These are phyloP conservation scores for Drosophila birchii DNA, from an alignment of 2,888 invertebrate genomes.

Conservation along the genomic window DNA sequence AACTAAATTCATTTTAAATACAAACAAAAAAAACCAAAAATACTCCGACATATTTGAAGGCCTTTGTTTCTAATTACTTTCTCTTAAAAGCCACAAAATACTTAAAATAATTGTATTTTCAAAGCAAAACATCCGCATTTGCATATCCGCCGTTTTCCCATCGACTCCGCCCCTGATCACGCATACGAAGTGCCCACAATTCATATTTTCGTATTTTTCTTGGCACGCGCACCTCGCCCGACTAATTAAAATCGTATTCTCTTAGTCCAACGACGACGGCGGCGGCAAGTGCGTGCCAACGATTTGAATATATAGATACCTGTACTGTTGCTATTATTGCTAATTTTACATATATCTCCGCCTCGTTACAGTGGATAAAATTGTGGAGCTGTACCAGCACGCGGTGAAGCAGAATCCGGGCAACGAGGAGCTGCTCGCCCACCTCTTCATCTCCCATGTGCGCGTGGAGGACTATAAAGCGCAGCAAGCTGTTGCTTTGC, in stretches of 20 bases:
- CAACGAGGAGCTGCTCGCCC: conserved; percentile 96
- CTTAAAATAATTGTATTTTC: background rate
- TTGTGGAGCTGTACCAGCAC: conserved; percentile 94
- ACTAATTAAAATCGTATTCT: conserved; percentile 63
- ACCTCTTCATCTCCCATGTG: conserved; percentile 98
- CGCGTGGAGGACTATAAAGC: conserved; percentile 94
- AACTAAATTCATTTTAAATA: background rate
- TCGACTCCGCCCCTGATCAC: conserved; percentile 14
- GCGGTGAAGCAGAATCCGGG: conserved; percentile 93
- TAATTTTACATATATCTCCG: conserved; percentile 22
- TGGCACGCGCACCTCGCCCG: conserved; percentile 64
- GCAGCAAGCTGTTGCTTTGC: conserved; percentile 95
- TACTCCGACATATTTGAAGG: background rate
- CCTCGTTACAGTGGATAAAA: conserved; percentile 90
- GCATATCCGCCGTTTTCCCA: conserved; percentile 10
- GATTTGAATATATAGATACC: conserved; percentile 33
- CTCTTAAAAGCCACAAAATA: background rate
- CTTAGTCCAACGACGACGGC: conserved; percentile 52
- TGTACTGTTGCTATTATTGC: conserved; percentile 25
- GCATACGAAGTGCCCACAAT: conserved; percentile 37
- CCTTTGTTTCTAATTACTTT: background rate
- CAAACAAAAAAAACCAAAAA: background rate
- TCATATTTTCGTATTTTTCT: conserved; percentile 68
- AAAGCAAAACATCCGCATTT: conserved; percentile 1
- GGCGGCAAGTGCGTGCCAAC: conserved; percentile 33